phyloP scores from a whole-genome alignment of 2,797 vertebrate species.

The Malacoraja senta region DNA sequence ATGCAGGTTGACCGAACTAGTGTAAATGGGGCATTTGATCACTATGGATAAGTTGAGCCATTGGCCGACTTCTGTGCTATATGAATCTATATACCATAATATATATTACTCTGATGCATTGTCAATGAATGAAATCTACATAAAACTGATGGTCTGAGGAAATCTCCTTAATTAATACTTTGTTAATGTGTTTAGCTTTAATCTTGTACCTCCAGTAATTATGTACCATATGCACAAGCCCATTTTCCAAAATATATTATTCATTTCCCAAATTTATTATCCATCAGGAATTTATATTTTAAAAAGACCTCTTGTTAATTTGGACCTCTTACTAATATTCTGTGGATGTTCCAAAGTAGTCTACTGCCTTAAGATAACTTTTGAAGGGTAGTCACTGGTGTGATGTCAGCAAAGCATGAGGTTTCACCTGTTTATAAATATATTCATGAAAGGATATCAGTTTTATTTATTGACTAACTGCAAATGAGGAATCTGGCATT shows the following conservation, averaged over 20 bases:
- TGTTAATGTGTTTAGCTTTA: not conserved
- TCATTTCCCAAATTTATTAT: not conserved
- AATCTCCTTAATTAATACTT: not conserved
- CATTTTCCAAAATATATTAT: not conserved
- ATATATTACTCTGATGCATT: too few relatives aligned
- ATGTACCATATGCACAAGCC: not conserved
- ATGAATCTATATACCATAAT: too few relatives aligned
- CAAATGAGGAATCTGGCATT: not conserved
- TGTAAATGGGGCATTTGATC: too few relatives aligned
- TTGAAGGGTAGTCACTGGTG: not conserved
- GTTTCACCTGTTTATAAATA: not conserved
- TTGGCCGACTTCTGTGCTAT: too few relatives aligned
- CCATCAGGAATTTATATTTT: not conserved
- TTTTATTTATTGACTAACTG: not conserved
- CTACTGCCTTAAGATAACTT: not conserved
- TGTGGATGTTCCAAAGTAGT: too few relatives aligned
- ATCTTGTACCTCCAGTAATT: not conserved
- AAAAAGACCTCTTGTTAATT: not conserved
- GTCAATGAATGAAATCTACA: too few relatives aligned
- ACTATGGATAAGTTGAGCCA: too few relatives aligned
- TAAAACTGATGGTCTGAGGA: not conserved
- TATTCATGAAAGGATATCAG: constrained; percentile 17
- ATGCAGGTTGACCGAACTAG: too few relatives aligned
- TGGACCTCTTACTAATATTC: not conserved
- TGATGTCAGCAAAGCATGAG: not conserved